Percentiles rank a stretch among this genome's conserved stretches.
Evolutionary conservation across 2,113 vertebrate species (phyloP).

Genomic region (Xiphophorus hellerii): DNA sequence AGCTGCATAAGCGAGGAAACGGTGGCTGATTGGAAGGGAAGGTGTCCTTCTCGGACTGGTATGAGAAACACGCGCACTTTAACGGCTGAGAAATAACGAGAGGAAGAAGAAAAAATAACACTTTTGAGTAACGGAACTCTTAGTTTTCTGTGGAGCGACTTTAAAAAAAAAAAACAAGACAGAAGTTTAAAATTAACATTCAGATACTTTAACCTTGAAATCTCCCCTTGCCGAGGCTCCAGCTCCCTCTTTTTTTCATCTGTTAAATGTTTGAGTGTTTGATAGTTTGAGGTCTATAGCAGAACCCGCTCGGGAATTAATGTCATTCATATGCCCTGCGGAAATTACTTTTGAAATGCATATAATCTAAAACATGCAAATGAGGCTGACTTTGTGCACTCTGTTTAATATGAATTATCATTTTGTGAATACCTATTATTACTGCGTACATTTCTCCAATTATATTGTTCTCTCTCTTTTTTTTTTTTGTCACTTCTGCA

Average conservation of each 20-base stretch:
- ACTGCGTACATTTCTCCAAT: constrained; percentile 97
- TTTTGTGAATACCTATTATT: constrained; percentile 99
- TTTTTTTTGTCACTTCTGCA: constrained; percentile 86
- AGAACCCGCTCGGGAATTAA: constrained; percentile 92
- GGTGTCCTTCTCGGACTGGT: constrained; percentile 66
- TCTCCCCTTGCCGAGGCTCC: constrained; percentile 81
- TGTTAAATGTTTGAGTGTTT: constrained; percentile 88
- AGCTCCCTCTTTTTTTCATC: constrained; percentile 79
- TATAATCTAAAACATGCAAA: constrained; percentile 99
- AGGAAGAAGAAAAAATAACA: constrained; percentile 32
- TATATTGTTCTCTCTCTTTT: constrained; percentile 87
- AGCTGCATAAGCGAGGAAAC: constrained; percentile 64
- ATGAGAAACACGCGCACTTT: constrained; percentile 31
- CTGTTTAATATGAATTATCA: constrained; percentile 99
- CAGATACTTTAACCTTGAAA: constrained; percentile 87
- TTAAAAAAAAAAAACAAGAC: constrained; percentile 78
- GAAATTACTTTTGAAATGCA: constrained; percentile 99
- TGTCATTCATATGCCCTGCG: constrained; percentile 96
- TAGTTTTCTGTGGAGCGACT: constrained; percentile 71
- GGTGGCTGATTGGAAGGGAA: constrained; percentile 67
- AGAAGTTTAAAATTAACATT: constrained; percentile 83
- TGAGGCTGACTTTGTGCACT: constrained; percentile 97
- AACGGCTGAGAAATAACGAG: constrained; percentile 11
- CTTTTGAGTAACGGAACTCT: constrained; percentile 67
- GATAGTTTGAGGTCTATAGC: constrained; percentile 85